phyloP scores from a whole-genome alignment of 2,113 vertebrate genomes.

The Illadopsis cleaveri region DNA sequence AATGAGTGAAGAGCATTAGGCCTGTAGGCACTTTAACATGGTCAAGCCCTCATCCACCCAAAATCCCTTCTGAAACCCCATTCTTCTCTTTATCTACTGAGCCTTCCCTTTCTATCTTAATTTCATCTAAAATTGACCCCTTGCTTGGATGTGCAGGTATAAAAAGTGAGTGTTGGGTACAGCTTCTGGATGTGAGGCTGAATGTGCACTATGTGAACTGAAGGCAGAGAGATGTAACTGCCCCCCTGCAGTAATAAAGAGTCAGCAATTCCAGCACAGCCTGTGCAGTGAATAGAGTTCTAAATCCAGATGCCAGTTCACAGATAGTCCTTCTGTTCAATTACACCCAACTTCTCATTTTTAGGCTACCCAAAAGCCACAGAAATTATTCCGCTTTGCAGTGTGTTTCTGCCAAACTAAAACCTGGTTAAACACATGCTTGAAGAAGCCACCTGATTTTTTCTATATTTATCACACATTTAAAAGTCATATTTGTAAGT shows the following conservation, averaged over 20 bases:
- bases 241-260: neutral
- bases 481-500: neutral
- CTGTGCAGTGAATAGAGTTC: neutral
- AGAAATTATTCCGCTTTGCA: neutral
- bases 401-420: neutral
- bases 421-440: neutral
- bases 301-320: slow-evolving; percentile 12
- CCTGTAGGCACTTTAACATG: neutral
- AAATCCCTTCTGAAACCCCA: neutral
- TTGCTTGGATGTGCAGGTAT: neutral
- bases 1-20: neutral
- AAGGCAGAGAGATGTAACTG: neutral
- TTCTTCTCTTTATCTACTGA: neutral
- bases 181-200: neutral
- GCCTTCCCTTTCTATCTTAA: neutral
- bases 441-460: neutral
- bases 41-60: neutral
- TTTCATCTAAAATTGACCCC: neutral
- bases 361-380: neutral
- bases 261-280: neutral
- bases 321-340: neutral
- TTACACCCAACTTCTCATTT: neutral
- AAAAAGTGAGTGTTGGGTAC: neutral
- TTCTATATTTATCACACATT: neutral
- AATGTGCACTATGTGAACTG: neutral